Evolutionary conservation across 2,888 invertebrate genomes (phyloP).

Genomic region (Plagodis pulveraria): DNA sequence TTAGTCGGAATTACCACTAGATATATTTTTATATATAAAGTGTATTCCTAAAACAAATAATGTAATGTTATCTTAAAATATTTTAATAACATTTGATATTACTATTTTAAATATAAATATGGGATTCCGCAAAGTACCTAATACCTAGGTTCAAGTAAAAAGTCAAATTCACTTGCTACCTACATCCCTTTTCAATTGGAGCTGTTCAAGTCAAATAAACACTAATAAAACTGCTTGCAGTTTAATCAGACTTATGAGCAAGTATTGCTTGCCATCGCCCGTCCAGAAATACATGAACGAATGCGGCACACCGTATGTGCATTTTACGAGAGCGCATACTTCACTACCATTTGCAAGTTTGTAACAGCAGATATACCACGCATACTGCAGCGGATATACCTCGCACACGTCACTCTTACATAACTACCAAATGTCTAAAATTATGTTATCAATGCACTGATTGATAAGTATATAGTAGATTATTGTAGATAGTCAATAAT

Average conservation of each 20-base stretch:
- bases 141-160: too few relatives aligned
- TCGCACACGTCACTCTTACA: conserved; percentile 12
- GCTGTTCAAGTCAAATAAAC: conserved; percentile 5
- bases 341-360: conserved; percentile 6
- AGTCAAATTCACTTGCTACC: too few relatives aligned
- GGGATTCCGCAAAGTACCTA: too few relatives aligned
- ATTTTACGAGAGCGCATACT: conserved; percentile 4
- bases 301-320: conserved; percentile 1
- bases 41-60: too few relatives aligned
- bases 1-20: too few relatives aligned
- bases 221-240: conserved; percentile 11
- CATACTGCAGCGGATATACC: not conserved
- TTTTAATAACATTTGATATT: too few relatives aligned
- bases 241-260: conserved; percentile 1
- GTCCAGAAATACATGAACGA: conserved; percentile 19
- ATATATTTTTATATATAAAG: too few relatives aligned
- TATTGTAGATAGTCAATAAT: not conserved
- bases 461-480: conserved; percentile 24
- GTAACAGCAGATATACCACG: conserved; percentile 4
- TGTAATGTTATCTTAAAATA: too few relatives aligned
- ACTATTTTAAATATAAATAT: too few relatives aligned
- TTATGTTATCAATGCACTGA: conserved; percentile 32
- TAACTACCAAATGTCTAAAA: conserved; percentile 14
- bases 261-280: not conserved
- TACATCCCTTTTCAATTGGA: not conserved